phyloP scores from a whole-genome alignment of 53 echinoderm and acorn worm species.

The Hippasteria phrygiana region DNA sequence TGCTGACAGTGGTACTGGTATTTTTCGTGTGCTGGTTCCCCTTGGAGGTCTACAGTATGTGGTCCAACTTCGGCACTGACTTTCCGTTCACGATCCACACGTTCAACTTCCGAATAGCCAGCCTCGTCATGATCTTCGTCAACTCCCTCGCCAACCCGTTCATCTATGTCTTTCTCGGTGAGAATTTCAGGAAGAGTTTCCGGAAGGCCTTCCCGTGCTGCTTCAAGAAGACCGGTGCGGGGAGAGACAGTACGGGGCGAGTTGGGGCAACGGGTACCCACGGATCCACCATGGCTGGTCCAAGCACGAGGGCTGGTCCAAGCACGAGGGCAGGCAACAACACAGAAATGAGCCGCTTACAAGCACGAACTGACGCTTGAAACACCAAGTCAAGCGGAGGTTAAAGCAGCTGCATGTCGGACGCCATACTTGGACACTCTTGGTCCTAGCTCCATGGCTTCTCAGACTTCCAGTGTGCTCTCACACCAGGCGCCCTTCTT shows the following conservation, averaged over 20 bases:
- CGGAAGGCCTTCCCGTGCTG: slow-evolving; percentile 79
- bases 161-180: slow-evolving; percentile 89
- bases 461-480: too few species aligned
- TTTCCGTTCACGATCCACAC: slow-evolving; percentile 68
- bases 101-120: slow-evolving; percentile 68
- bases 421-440: too few species aligned
- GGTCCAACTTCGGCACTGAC: slow-evolving; percentile 60
- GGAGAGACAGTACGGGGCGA: background rate
- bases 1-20: slow-evolving; percentile 81
- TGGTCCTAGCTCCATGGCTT: too few species aligned
- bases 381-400: too few species aligned
- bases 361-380: background rate
- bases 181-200: slow-evolving; percentile 83
- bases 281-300: background rate
- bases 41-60: slow-evolving; percentile 69
- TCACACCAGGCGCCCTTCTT: too few species aligned
- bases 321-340: background rate
- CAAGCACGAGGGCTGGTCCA: slow-evolving; percentile 24
- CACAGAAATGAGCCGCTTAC: slow-evolving; percentile 18
- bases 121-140: slow-evolving; percentile 72
- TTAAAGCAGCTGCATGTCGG: too few species aligned
- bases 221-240: slow-evolving; percentile 31
- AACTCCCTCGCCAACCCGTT: slow-evolving; percentile 92
- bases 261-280: background rate
- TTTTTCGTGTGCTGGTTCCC: slow-evolving; percentile 93